Base-by-base conservation (phyloP, 2,797 vertebrate species). In the Galaxias olidus region DNA sequence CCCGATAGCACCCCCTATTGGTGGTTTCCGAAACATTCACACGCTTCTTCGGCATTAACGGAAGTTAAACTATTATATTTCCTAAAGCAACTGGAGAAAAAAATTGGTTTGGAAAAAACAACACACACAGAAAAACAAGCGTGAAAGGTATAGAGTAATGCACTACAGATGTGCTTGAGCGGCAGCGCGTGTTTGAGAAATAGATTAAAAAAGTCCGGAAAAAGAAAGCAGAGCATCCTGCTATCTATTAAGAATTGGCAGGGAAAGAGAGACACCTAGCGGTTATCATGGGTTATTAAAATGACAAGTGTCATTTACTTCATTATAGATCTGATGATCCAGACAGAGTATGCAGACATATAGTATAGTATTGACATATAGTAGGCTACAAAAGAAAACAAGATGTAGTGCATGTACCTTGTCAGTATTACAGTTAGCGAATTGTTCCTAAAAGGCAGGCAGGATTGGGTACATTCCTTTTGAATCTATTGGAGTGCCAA, bases 261-360 rank as follows among this genome's bases (percentile, higher is more conserved):
- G 81, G 60, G 72, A 15, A 63, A 78, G 73, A 60, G 66, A 66
- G 88, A 86, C 88, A 89, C 81, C 87, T 87, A 89, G 79, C 68
- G 49, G 84, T 47, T 0, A 47, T 9, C 45, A 1, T 52, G 11
- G 11, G 42, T 12, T 42, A 80, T 63, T 85, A 63, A 84, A 85
- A 40, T 18, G 18, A 30, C 42, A 13, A 17, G 3, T 30, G 30
- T 30, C 30, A 2, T 30, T 30, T 6, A 30, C 30, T 30, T 30
- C 2, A 30, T 30, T 30, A 3, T 3, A 3, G 30, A 30, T 30
- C 30, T 30, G 30, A 30, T 6, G 6, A 30, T 30, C 30, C 30
- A 30, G 30, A 30, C 30, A 30, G 30, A 30, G 6, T 30, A 30
- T 2, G 30, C 30, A 30, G 30, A 30, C 2, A 30, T 30, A n/a